Conservation (phyloP, 53 echinoderm and acorn worm genomes). For the Paracentrotus lividus region DNA sequence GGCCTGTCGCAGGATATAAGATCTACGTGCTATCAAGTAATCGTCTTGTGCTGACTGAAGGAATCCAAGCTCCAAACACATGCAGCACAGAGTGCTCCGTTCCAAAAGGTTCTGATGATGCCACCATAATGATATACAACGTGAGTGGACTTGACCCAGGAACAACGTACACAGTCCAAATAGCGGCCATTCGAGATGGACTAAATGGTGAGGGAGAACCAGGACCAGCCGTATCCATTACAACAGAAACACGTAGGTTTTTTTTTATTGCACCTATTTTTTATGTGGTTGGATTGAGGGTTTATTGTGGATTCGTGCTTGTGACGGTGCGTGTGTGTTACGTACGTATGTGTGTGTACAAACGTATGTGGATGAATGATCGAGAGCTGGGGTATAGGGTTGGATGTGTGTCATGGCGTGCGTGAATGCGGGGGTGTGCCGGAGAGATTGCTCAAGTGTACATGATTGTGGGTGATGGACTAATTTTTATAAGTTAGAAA, state of each 20-base stretch:
- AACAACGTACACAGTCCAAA: background rate
- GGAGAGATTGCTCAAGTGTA: too few species aligned
- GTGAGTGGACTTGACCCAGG: background rate
- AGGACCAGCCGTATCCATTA: background rate
- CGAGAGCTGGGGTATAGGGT: too few species aligned
- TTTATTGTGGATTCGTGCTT: too few species aligned
- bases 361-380: too few species aligned
- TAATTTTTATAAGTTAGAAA: too few species aligned
- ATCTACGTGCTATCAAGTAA: background rate
- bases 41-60: background rate
- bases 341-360: too few species aligned
- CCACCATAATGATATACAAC: background rate
- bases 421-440: too few species aligned
- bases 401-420: too few species aligned
- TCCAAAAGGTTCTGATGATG: background rate
- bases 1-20: background rate
- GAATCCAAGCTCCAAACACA: background rate
- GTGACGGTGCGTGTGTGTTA: too few species aligned
- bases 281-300: too few species aligned
- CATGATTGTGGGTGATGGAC: too few species aligned
- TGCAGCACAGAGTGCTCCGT: background rate
- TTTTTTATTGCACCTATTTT: too few species aligned
- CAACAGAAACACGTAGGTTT: background rate
- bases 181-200: background rate
- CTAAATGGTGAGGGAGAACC: background rate